Conservation (phyloP, 2,113 vertebrate species). For the Gallinago paraguaiae region DNA sequence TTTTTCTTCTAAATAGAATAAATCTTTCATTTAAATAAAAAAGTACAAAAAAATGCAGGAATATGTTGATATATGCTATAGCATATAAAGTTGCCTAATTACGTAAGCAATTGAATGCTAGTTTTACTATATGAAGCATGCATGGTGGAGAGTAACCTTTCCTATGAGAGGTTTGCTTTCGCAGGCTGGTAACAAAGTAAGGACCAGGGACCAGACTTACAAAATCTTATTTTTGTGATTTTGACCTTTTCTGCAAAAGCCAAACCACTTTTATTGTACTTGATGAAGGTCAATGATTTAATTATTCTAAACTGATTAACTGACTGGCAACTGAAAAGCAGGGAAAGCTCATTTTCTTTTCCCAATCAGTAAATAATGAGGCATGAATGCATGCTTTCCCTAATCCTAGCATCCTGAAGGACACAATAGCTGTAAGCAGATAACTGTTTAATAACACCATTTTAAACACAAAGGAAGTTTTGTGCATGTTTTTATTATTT, state of each 20-base stretch:
- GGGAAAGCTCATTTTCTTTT: conserved; percentile 25
- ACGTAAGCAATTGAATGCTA: neutral
- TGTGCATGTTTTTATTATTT: neutral
- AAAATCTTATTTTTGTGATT: neutral
- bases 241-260: neutral
- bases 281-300: neutral
- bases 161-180: neutral
- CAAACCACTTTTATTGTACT: neutral
- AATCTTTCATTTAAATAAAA: neutral
- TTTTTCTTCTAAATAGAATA: neutral
- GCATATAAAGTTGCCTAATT: neutral
- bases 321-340: neutral
- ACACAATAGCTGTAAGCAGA: neutral
- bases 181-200: neutral
- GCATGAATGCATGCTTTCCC: neutral
- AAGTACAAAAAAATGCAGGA: neutral
- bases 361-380: neutral
- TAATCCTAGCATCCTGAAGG: neutral
- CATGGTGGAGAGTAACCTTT: neutral
- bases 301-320: conserved; percentile 2
- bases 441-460: neutral
- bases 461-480: neutral
- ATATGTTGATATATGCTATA: neutral
- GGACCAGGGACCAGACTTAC: neutral
- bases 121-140: neutral